These are phyloP conservation scores for Anarhynchus alexandrinus DNA, from an alignment of 2,113 vertebrate genomes.

Conservation along the genomic window DNA sequence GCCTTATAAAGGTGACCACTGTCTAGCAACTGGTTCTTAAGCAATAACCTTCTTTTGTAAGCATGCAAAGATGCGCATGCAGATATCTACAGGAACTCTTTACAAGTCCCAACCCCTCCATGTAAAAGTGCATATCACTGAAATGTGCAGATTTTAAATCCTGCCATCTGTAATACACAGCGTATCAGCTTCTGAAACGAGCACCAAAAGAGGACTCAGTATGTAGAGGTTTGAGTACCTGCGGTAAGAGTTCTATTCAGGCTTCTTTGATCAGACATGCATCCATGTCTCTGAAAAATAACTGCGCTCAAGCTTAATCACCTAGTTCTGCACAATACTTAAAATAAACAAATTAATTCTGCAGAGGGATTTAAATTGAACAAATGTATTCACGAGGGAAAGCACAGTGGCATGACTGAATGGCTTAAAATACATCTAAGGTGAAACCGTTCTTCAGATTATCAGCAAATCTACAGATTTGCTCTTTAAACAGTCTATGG, in stretches of 20 bases:
- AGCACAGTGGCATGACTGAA: not conserved
- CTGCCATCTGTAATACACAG: not conserved
- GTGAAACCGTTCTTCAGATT: not conserved
- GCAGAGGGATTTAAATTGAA: conserved; percentile 5
- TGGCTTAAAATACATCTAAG: conserved; percentile 20
- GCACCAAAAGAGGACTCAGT: not conserved
- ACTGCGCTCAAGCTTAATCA: not conserved
- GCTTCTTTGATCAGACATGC: not conserved
- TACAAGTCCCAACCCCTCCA: not conserved
- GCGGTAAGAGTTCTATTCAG: not conserved
- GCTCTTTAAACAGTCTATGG: not conserved
- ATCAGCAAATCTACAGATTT: not conserved
- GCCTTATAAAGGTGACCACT: not conserved
- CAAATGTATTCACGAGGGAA: not conserved
- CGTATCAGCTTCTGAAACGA: not conserved
- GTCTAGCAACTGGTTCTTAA: not conserved
- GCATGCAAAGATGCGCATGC: not conserved
- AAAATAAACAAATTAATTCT: conserved; percentile 33
- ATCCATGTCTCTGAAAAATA: conserved; percentile 1
- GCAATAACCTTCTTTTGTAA: not conserved
- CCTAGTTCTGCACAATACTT: not conserved
- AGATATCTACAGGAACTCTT: not conserved
- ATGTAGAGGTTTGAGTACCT: not conserved
- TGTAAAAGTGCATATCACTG: not conserved
- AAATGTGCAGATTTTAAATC: not conserved